Percentiles rank a stretch among this genome's conserved stretches.
Conservation (phyloP, 2,888 invertebrate genomes). For the Drosophila atroscutellata region DNA sequence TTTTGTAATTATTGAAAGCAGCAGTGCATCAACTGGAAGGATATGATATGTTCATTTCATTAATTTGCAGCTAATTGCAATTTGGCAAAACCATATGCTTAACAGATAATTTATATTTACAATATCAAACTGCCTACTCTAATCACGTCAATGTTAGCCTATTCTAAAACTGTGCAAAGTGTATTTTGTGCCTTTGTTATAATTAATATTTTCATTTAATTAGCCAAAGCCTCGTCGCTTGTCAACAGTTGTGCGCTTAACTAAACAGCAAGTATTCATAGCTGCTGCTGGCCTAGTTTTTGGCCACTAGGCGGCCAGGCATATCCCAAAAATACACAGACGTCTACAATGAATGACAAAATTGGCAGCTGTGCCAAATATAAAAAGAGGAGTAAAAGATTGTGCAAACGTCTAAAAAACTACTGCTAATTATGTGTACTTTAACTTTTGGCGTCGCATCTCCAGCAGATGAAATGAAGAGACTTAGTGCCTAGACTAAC, state of each 20-base stretch:
- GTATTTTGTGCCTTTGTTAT: conserved; percentile 23
- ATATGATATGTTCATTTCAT: not conserved
- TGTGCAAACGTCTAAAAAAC: conserved; percentile 58
- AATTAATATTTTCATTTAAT: conserved; percentile 74
- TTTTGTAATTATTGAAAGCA: not conserved
- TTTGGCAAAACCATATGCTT: not conserved
- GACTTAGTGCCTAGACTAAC: conserved; percentile 38
- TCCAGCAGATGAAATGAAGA: conserved; percentile 54
- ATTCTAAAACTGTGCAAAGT: conserved; percentile 14
- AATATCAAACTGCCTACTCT: not conserved
- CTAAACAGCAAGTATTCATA: conserved; percentile 53
- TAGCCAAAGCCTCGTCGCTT: conserved; percentile 43
- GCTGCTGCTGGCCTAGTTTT: conserved; percentile 61
- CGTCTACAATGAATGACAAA: conserved; percentile 34
- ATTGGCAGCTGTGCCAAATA: conserved; percentile 34
- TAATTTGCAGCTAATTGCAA: not conserved
- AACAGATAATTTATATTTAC: not conserved
- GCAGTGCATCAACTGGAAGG: not conserved
- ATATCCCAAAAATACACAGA: conserved; percentile 54
- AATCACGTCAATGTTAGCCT: not conserved
- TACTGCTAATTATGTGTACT: conserved; percentile 79
- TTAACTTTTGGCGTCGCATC: conserved; percentile 70
- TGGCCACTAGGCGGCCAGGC: conserved; percentile 16
- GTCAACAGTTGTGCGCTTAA: conserved; percentile 51
- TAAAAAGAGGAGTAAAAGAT: conserved; percentile 21